Conservation (phyloP, 2,797 vertebrate species). For the Cichlasoma orientale region DNA sequence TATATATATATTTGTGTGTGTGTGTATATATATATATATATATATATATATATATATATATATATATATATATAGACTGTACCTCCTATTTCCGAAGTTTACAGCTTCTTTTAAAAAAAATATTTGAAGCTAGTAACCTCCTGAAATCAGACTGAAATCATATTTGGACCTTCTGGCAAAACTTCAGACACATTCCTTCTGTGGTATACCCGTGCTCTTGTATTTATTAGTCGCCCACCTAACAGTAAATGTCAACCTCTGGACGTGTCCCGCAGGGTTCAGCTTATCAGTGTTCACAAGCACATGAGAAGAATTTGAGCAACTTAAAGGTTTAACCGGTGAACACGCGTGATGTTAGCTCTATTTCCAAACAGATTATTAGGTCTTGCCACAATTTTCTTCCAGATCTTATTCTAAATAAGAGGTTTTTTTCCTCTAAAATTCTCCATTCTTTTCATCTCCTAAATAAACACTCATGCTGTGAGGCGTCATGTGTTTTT, state of each 20-base stretch:
- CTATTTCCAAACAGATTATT: constrained; percentile 32
- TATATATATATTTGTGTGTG: no score
- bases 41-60: no score
- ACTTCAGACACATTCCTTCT: constrained; percentile 66
- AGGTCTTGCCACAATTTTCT: constrained; percentile 18
- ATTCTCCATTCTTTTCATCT: constrained; percentile 50
- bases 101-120: constrained; percentile 55
- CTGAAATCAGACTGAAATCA: constrained; percentile 61
- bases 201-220: constrained; percentile 34
- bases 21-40: no score
- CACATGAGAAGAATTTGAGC: constrained; percentile 23
- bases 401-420: constrained; percentile 6
- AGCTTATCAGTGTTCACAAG: constrained; percentile 37
- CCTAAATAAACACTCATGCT: constrained; percentile 60
- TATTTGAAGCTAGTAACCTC: constrained; percentile 49
- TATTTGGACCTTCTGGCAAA: constrained; percentile 64
- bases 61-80: neutral
- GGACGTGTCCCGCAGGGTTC: constrained; percentile 44
- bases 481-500: constrained; percentile 47
- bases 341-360: constrained; percentile 36
- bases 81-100: constrained; percentile 44
- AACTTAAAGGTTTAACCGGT: constrained; percentile 25
- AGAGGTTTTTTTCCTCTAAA: constrained; percentile 11
- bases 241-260: constrained; percentile 67
- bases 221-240: constrained; percentile 62